Evolutionary conservation across 2,113 vertebrate genomes (phyloP), one percentile per base, ranked within the genome.

Genomic region (Sapajus apella): DNA sequence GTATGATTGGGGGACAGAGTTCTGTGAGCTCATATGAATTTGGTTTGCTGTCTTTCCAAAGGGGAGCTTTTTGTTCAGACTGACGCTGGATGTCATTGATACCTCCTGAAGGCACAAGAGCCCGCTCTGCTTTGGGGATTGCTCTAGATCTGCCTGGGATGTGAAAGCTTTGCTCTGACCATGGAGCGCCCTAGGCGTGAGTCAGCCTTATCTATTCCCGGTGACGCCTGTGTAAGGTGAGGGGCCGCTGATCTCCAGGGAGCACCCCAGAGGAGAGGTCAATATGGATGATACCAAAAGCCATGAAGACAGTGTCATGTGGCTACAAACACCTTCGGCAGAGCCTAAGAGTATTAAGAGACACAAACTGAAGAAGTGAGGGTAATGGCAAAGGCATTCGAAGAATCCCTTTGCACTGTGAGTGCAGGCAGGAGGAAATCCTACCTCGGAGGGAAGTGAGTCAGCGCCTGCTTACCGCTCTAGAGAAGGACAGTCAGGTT

Each of bases 371-470:
- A 82, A 97, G 77, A 68, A 86, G 52, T 5, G 8, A 25, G 64
- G 73, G 50, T 91, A 75, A 96, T 43, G n/a, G 76, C 94, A 96
- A 94, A 98, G 96, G 97, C 93, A 97, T 96, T 66, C 52, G 8
- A 97, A 94, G 97, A 98, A 96, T 88, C 81, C 76, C 72, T 52
- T 66, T 95, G 91, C 61, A 2, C 47, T 76, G 80, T 79, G 88
- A 86, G 76, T 9, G 55, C 70, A 85, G n/a, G 18, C 45, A 8
- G 73, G 82, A 97, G 97, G 97, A 97, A 95, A 96, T 97, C 97
- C 97, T 93, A 68, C 79, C 55, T 27, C 2, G 43, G 66, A 87
- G 86, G 93, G 96, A 97, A 97, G 87, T 97, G 98, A 98, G 96
- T 97, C 96, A 96, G 91, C 79, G 50, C 64, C 92, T 45, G 90